Percentiles rank a stretch among this genome's conserved stretches.
phyloP scores from a whole-genome alignment of 2,113 vertebrate species.

The Takifugu flavidus region DNA sequence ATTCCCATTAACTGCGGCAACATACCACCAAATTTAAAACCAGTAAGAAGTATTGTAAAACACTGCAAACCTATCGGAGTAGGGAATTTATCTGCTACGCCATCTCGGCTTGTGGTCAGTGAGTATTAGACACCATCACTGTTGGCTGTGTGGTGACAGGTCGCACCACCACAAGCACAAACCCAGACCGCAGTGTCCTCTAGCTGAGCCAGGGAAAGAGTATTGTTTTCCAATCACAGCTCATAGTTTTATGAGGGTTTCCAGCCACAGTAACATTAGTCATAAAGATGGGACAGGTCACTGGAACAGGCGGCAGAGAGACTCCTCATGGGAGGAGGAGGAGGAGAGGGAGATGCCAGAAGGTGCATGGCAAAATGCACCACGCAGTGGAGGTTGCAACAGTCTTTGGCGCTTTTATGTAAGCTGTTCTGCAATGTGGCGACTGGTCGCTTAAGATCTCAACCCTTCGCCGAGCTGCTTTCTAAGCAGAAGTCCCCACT shows the following conservation, averaged over 20 bases:
- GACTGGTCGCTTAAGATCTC: conserved; percentile 10
- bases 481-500: background rate
- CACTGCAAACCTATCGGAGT: too few species aligned
- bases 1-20: too few species aligned
- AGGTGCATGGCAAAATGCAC: conserved; percentile 11
- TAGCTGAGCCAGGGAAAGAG: conserved; percentile 44
- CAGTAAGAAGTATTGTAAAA: too few species aligned
- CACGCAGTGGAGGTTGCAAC: background rate
- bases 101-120: too few species aligned
- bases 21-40: too few species aligned
- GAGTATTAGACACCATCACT: background rate
- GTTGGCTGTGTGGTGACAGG: conserved; percentile 12
- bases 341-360: conserved; percentile 5
- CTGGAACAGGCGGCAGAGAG: conserved; percentile 23
- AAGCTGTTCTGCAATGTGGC: conserved; percentile 27
- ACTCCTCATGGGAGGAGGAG: conserved; percentile 28
- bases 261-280: conserved; percentile 46
- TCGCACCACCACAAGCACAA: conserved; percentile 21
- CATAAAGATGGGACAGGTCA: conserved; percentile 38
- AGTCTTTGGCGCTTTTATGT: background rate
- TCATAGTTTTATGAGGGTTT: conserved; percentile 35
- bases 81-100: too few species aligned
- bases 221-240: conserved; percentile 58
- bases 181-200: conserved; percentile 28
- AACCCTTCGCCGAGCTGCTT: background rate